Conservation (phyloP, 1,140 invertebrate genomes). For the Kradibia gibbosae region DNA sequence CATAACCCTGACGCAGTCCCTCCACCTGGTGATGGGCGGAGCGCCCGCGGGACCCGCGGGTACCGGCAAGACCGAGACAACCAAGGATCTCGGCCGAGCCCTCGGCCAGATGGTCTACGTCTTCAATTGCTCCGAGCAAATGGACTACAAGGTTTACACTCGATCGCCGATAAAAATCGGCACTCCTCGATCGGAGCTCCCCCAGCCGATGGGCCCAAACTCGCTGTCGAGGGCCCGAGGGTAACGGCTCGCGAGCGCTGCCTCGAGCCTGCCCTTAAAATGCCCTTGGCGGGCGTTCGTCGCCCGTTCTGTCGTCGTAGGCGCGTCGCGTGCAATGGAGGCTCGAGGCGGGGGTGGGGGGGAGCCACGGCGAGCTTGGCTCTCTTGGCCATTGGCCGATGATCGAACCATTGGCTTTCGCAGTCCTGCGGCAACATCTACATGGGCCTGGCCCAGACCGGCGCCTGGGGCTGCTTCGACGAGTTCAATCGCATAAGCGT, state of each 20-base stretch:
- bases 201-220: too few relatives aligned
- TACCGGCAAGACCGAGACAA: constrained; percentile 95
- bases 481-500: constrained; percentile 96
- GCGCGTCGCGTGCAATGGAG: too few relatives aligned
- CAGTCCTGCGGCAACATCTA: constrained; percentile 92
- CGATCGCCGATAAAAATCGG: not conserved
- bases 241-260: too few relatives aligned
- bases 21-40: constrained; percentile 93
- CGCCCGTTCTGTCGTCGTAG: too few relatives aligned
- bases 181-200: too few relatives aligned
- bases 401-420: not conserved
- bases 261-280: too few relatives aligned
- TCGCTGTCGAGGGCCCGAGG: too few relatives aligned
- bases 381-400: not conserved
- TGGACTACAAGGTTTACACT: constrained; percentile 85
- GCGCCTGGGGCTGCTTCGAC: constrained; percentile 97
- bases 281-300: too few relatives aligned
- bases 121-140: constrained; percentile 96
- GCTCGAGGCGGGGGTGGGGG: too few relatives aligned
- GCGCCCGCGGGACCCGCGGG: constrained; percentile 91
- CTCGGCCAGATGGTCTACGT: constrained; percentile 96
- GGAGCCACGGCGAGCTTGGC: too few relatives aligned
- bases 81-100: constrained; percentile 92
- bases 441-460: constrained; percentile 91
- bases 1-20: constrained; percentile 90